Conservation (phyloP, 2,888 invertebrate genomes). For the Meandrusa payeni region DNA sequence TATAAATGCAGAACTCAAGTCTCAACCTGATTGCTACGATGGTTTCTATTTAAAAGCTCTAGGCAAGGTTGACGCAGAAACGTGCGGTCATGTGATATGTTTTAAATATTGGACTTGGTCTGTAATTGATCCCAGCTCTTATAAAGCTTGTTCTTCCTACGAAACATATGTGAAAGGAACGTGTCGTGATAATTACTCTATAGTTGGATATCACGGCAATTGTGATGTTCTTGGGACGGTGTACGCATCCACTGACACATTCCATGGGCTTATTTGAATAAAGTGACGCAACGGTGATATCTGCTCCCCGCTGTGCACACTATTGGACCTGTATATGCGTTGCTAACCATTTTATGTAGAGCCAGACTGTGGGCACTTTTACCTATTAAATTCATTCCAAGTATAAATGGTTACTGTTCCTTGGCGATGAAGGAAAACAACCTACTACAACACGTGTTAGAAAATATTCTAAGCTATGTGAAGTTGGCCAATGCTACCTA, state of each 20-base stretch:
- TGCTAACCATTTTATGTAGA: too few species aligned
- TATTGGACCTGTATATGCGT: too few species aligned
- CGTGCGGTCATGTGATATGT: conserved; percentile 1
- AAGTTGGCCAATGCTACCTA: too few species aligned
- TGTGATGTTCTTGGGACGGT: neutral
- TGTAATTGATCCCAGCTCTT: neutral
- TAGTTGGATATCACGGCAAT: neutral
- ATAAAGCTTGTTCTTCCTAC: neutral
- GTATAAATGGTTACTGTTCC: too few species aligned
- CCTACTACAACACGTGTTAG: too few species aligned
- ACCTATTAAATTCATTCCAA: too few species aligned
- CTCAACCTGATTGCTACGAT: neutral
- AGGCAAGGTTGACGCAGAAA: neutral
- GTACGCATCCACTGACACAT: neutral
- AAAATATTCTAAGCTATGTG: too few species aligned
- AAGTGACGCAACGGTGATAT: too few species aligned
- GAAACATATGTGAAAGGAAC: neutral
- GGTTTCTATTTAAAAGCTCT: neutral
- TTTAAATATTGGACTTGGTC: conserved; percentile 1
- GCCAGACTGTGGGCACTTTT: too few species aligned
- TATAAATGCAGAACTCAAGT: neutral
- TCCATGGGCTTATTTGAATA: neutral
- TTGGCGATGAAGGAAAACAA: too few species aligned
- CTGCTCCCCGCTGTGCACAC: too few species aligned
- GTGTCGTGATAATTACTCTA: neutral